phyloP scores from a whole-genome alignment of 2,113 vertebrate genomes.

The Peucedramus taeniatus region DNA sequence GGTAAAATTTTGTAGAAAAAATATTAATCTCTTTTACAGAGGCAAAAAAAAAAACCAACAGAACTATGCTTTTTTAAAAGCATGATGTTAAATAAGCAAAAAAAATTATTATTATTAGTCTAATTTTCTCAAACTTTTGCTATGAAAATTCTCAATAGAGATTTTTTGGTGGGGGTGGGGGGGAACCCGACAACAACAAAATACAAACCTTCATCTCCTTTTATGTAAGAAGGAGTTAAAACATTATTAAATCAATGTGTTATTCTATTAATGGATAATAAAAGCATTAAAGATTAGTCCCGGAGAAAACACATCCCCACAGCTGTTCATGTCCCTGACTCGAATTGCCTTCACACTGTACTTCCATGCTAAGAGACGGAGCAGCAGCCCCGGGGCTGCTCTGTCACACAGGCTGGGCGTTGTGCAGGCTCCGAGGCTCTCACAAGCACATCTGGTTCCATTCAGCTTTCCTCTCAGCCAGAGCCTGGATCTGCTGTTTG shows the following conservation, averaged over 20 bases:
- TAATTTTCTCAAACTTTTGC: not conserved
- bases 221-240: not conserved
- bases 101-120: too few relatives aligned
- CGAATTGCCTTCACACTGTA: not conserved
- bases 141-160: not conserved
- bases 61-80: rapidly evolving
- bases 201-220: not conserved
- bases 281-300: not conserved
- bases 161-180: rapidly evolving
- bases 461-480: not conserved
- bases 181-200: rapidly evolving
- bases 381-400: not conserved
- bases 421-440: not conserved
- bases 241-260: not conserved
- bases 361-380: not conserved
- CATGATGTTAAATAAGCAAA: not conserved
- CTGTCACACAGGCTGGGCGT: not conserved
- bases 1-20: not conserved
- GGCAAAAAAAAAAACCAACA: not conserved
- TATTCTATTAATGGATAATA: not conserved
- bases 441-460: not conserved
- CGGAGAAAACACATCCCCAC: not conserved
- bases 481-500: not conserved
- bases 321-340: not conserved
- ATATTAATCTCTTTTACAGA: not conserved